These are phyloP conservation scores for Ptychoptera albimana DNA, from an alignment of 2,888 invertebrate genomes.

Conservation along the genomic window DNA sequence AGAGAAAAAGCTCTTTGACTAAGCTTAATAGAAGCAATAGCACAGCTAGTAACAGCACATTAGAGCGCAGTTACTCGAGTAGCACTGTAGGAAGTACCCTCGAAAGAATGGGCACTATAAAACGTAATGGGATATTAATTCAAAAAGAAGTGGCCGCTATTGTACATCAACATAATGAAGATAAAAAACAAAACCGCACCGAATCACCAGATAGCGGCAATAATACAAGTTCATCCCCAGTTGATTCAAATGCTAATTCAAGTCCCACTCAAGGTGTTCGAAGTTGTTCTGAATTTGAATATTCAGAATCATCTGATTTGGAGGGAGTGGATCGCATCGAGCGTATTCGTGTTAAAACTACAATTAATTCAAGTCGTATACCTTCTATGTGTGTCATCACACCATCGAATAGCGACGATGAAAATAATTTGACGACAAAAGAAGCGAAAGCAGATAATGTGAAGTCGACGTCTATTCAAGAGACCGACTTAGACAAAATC, in stretches of 20 bases:
- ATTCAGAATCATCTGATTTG: conserved; percentile 72
- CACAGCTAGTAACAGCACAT: conserved; percentile 36
- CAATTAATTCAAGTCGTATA: conserved; percentile 72
- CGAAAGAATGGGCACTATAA: conserved; percentile 31
- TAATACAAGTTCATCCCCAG: conserved; percentile 65
- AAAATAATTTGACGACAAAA: conserved; percentile 26
- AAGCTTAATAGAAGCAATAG: conserved; percentile 39
- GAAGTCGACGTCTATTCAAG: conserved; percentile 15
- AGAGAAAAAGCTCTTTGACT: conserved; percentile 60
- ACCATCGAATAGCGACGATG: conserved; percentile 75
- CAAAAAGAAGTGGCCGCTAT: conserved; percentile 42
- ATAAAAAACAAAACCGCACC: conserved; percentile 41
- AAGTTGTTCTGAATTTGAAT: conserved; percentile 63
- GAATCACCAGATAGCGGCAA: conserved; percentile 67
- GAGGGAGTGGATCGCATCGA: conserved; percentile 80
- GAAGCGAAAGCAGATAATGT: conserved; percentile 14
- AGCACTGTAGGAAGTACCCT: conserved; percentile 30
- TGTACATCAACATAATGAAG: conserved; percentile 29
- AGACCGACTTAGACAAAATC: conserved; percentile 9
- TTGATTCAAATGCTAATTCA: conserved; percentile 49
- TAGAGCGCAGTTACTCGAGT: conserved; percentile 37
- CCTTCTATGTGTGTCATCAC: conserved; percentile 88
- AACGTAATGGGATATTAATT: conserved; percentile 24
- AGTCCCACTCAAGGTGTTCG: conserved; percentile 52
- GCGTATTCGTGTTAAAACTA: conserved; percentile 70